Evolutionary conservation across 2,888 invertebrate genomes (phyloP), one percentile per base, ranked within the genome.

Genomic region (Polymixis flavicincta): DNA sequence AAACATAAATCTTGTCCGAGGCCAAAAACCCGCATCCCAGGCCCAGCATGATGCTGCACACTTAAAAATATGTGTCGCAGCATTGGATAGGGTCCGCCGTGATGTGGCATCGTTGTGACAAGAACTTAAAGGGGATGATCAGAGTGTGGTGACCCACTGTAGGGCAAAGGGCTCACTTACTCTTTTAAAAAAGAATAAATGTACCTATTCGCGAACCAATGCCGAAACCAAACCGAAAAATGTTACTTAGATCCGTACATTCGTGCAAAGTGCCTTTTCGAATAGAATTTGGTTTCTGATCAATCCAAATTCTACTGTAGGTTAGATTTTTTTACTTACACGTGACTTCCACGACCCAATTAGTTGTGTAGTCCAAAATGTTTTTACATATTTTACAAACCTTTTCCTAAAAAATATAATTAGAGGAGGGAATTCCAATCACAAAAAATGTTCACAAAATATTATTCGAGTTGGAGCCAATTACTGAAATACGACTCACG

Each of bases 401-500:
- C 37, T 14, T 78, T 75, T 52, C 42, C 9, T 37, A 48, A 78
- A 66, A 76, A 45, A 52, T 11, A 50, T 22, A 63, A 55, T 83
- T 37, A 61, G 14, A 52, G 17, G n/a, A 50, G 1, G 13, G 45
- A 19, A 37, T 66, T 52, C 54, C 74, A 32, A 13, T 54, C 57
- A 57, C 37, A 68, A 80, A 66, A 64, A 57, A 59, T 45, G 11
- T 45, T 42, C 50, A 28, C 37, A 42, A 61, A 76, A 72, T 50
- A 61, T 72, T 57, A 55, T 64, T 74, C n/a, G 28, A 70, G 48
- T 64, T 82, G 55, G 42, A 57, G 73, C 74, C 85, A 85, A 82
- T 83, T 74, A 78, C 66, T 64, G 74, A 63, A 76, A 76, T 83
- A 52, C 25, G 71, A 32, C 45, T 55, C 48, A 54, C 13, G 61